Base-by-base conservation (phyloP, 2,113 vertebrate genomes). In the cattle (Bos taurus) region DNA sequence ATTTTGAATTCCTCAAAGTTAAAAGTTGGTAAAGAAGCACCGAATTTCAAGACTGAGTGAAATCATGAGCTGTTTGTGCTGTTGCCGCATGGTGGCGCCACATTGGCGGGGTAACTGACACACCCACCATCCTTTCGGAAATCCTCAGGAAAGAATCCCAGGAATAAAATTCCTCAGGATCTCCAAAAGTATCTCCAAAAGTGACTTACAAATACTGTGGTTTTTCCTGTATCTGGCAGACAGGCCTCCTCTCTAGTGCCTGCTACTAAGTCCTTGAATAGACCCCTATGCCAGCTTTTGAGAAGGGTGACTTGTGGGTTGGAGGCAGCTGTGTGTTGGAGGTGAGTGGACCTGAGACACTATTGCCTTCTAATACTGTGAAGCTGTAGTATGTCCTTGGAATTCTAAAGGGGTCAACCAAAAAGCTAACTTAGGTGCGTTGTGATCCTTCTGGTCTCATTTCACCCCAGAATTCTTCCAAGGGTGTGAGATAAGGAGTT, bases 81-180 rank as follows among this genome's bases (percentile, higher is more conserved):
- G 1, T 86, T 17, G 36, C 97, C 97, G 82, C 96, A 54, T 12
- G 97, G 97, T 88, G 94, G 97, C 50, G 3, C 93, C 85, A 50
- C 67, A 3, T 36, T 83, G 88, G 88, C 88, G 23, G 25, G n/a
- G 40, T 74, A 90, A 7, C 43, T 0, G 64, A 85, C 59, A 50
- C 30, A n/a, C 26, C 60, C 30, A 77, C 19, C 3, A 0, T 71
- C 28, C 62, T 56, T 46, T 90, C 46, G 15, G 16, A 90, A 50
- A 59, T 16, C 57, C 54, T 30, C 25, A 26, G 14, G n/a, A 77
- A 43, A 43, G 40, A 48, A 43, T 60, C 28, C 26, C 46, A 36
- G 88, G 33, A 94, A 40, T 94, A 50, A 94, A 88, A 64, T 16
- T 64, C 30, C 14, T 64, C 60, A 64, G 14, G 62, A 36, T 56